Percentiles rank a stretch among this genome's conserved stretches.
Conservation (phyloP, 2,797 vertebrate genomes). For the Acanthornis magna region DNA sequence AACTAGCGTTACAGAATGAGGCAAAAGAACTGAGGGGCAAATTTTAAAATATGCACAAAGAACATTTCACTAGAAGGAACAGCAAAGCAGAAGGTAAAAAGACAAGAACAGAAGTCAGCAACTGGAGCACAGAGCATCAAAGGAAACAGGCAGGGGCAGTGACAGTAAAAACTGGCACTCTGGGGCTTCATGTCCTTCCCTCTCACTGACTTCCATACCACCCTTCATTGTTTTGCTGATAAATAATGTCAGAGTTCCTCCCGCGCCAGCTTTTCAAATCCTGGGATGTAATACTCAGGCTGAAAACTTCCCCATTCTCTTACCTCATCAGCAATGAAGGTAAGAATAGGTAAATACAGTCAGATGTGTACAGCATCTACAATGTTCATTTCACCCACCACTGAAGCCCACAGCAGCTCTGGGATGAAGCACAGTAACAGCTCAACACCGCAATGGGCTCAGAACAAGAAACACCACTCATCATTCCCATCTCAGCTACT, state of each 20-base stretch:
- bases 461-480: not conserved
- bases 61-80: not conserved
- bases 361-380: not conserved
- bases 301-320: not conserved
- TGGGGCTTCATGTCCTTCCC: not conserved
- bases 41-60: not conserved
- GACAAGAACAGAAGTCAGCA: not conserved
- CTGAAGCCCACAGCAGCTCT: not conserved
- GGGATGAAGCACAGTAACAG: not conserved
- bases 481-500: not conserved
- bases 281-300: not conserved
- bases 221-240: rapidly evolving
- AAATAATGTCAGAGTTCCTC: not conserved
- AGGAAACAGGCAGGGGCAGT: not conserved
- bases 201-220: not conserved
- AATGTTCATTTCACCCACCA: not conserved
- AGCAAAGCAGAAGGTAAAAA: not conserved
- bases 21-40: not conserved
- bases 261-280: not conserved
- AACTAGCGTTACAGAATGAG: not conserved
- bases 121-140: not conserved
- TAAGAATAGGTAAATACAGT: not conserved
- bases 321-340: not conserved
- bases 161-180: not conserved
- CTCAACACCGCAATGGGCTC: not conserved